Percentiles rank a stretch among this genome's conserved stretches.
These are phyloP conservation scores for Pipistrellus nathusii DNA, from an alignment of 2,797 vertebrate genomes.

Conservation along the genomic window DNA sequence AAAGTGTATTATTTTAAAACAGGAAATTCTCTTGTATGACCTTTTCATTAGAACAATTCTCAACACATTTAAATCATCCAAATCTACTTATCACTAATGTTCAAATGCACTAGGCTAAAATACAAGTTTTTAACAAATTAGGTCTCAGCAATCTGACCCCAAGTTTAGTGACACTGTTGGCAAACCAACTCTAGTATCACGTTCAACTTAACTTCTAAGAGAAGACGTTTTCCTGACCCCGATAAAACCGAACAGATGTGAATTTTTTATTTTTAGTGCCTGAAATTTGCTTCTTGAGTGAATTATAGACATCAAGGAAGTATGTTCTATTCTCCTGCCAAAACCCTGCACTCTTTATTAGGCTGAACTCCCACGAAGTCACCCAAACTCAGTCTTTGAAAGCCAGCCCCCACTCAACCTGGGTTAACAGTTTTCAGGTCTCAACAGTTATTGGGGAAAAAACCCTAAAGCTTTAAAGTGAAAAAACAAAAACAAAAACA, in stretches of 20 bases:
- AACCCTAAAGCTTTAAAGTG: background rate
- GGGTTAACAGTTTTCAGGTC: constrained; percentile 50
- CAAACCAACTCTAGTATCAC: constrained; percentile 69
- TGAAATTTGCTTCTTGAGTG: constrained; percentile 69
- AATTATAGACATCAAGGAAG: constrained; percentile 70
- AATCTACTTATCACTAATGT: constrained; percentile 39
- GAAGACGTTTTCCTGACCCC: constrained; percentile 69
- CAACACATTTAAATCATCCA: constrained; percentile 52
- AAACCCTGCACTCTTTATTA: constrained; percentile 68
- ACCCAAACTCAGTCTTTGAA: constrained; percentile 63
- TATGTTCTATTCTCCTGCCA: constrained; percentile 73
- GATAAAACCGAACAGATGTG: constrained; percentile 72
- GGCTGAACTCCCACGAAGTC: constrained; percentile 71
- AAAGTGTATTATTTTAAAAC: constrained; percentile 48
- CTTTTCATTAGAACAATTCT: constrained; percentile 40
- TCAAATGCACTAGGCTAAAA: constrained; percentile 45
- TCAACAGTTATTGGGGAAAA: background rate
- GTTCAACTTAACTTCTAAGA: constrained; percentile 72
- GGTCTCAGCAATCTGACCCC: constrained; percentile 72
- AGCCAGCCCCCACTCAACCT: background rate
- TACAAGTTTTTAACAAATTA: constrained; percentile 69
- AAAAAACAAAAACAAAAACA: background rate
- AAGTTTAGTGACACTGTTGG: constrained; percentile 61
- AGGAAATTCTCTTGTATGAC: background rate
- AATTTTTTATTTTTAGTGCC: constrained; percentile 78